These are phyloP conservation scores for Chinchilla lanigera DNA, from an alignment of 2,113 vertebrate genomes.

Conservation along the genomic window DNA sequence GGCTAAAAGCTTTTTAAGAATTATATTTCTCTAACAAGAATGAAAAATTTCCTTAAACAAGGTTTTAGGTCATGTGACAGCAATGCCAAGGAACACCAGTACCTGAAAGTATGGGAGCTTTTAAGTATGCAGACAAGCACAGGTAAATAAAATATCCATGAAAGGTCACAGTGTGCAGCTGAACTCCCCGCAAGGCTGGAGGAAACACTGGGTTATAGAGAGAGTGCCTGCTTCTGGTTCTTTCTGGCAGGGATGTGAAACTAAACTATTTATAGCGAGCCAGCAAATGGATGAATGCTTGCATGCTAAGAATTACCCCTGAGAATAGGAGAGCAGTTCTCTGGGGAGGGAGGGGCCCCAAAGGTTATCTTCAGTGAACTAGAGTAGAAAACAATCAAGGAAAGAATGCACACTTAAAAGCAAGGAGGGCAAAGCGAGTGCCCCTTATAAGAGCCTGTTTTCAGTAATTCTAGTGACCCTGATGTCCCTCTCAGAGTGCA, in stretches of 20 bases:
- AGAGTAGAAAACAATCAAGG: slow-evolving; percentile 51
- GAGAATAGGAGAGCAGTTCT: slow-evolving; percentile 53
- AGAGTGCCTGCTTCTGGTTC: slow-evolving; percentile 65
- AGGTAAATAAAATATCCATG: slow-evolving; percentile 58
- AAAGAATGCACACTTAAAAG: not conserved
- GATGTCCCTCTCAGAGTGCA: not conserved
- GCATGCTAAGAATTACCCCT: slow-evolving; percentile 65
- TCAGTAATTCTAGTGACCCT: too few species aligned
- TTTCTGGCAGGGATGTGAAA: slow-evolving; percentile 73
- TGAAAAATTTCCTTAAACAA: slow-evolving; percentile 22
- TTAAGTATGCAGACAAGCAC: slow-evolving; percentile 52
- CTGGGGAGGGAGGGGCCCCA: not conserved
- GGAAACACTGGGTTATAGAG: slow-evolving; percentile 36
- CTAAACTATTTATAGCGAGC: slow-evolving; percentile 76
- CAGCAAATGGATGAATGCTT: slow-evolving; percentile 52
- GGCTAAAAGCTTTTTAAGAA: not conserved
- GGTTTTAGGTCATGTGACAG: not conserved
- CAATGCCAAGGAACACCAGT: not conserved
- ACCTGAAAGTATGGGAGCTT: slow-evolving; percentile 36
- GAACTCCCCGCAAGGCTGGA: slow-evolving; percentile 24
- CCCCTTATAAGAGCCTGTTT: not conserved
- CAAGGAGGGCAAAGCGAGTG: not conserved
- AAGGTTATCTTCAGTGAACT: not conserved
- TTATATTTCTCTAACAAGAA: not conserved
- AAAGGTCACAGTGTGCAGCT: slow-evolving; percentile 46